Evolutionary conservation across 1,140 invertebrate species (phyloP).

Genomic region (Brachionus plicatilis): DNA sequence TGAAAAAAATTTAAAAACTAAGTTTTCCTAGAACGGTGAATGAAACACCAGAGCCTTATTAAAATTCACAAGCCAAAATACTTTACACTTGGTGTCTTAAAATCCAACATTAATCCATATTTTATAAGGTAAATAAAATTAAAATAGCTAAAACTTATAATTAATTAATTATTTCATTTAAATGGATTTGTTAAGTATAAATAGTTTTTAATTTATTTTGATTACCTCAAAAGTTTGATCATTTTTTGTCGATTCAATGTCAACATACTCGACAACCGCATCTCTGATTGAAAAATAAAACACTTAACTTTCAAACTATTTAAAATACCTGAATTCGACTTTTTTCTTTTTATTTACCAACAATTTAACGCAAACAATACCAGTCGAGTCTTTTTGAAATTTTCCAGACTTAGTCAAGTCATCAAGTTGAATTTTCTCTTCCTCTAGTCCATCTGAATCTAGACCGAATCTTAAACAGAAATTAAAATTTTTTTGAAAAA

Average conservation of each 20-base stretch:
- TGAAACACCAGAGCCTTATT: no score
- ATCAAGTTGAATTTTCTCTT: neutral
- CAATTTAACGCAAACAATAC: neutral
- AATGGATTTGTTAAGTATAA: neutral
- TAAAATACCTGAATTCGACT: constrained; percentile 13
- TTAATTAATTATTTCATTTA: no score
- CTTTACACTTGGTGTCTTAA: no score
- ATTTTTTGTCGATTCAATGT: neutral
- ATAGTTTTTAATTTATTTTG: neutral
- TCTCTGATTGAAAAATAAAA: neutral
- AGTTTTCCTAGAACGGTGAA: no score
- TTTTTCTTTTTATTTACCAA: constrained; percentile 1
- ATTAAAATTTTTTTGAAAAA: neutral
- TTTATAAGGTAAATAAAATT: neutral
- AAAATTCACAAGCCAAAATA: no score
- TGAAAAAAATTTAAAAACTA: no score
- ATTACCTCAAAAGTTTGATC: neutral
- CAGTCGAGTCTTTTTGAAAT: neutral
- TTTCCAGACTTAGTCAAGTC: neutral
- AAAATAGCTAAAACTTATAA: neutral
- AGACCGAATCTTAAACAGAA: neutral
- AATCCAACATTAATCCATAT: no score
- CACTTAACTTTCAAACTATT: neutral
- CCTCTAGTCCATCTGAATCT: no score
- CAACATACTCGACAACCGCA: neutral